Conservation (phyloP, 1,140 invertebrate species). For the Cotesia glomerata region DNA sequence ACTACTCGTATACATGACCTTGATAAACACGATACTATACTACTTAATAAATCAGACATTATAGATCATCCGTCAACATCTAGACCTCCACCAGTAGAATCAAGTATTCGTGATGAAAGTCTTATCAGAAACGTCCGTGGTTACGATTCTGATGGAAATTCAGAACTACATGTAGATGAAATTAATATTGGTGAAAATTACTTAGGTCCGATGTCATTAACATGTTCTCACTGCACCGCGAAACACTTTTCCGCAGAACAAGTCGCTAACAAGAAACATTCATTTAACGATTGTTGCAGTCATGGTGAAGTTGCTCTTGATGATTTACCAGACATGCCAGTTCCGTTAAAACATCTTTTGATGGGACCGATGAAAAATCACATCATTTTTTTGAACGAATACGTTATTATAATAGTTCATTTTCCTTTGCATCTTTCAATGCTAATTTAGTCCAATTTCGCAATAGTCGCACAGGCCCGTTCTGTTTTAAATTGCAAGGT, state of each 20-base stretch:
- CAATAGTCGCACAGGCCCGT: background rate
- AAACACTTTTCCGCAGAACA: conserved; percentile 20
- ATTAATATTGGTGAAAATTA: conserved; percentile 1
- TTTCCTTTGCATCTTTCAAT: conserved; percentile 23
- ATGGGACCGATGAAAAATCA: conserved; percentile 12
- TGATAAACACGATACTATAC: too few relatives aligned
- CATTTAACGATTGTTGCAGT: conserved; percentile 21
- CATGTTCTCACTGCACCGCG: background rate
- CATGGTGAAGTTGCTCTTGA: conserved; percentile 14
- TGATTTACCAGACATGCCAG: background rate
- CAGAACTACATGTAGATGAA: background rate
- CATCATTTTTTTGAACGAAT: conserved; percentile 18
- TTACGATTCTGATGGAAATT: too few relatives aligned
- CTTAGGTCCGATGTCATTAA: background rate
- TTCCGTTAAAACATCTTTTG: background rate
- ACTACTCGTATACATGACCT: too few relatives aligned
- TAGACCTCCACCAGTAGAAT: too few relatives aligned
- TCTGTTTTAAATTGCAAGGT: conserved; percentile 13
- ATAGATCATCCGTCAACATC: too few relatives aligned
- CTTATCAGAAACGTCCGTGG: too few relatives aligned
- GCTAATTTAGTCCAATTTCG: conserved; percentile 19
- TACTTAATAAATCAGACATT: too few relatives aligned
- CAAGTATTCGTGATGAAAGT: too few relatives aligned
- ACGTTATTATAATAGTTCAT: conserved; percentile 14
- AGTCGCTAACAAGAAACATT: background rate